A percentile compares a stretch with the other conserved stretches of the same genome.
These are phyloP conservation scores for Congeria kusceri DNA, from an alignment of 2,888 invertebrate species.

Conservation along the genomic window DNA sequence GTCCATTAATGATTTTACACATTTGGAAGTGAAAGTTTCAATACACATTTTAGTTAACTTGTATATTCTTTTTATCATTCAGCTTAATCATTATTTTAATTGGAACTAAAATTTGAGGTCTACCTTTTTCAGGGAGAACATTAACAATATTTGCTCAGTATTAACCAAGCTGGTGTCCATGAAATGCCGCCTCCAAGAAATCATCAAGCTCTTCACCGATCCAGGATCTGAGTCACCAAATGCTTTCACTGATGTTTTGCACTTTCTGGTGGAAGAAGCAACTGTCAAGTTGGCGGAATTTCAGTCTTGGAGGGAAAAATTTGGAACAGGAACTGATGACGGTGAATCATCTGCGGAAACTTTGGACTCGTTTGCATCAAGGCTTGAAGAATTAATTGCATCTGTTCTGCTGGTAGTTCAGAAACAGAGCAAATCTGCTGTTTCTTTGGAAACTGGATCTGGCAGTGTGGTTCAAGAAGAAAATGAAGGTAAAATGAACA, in stretches of 20 bases:
- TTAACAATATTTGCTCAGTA: conserved; percentile 15
- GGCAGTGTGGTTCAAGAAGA: conserved; percentile 36
- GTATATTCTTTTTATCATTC: too few relatives aligned
- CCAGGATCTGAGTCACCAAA: conserved; percentile 52
- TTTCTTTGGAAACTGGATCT: conserved; percentile 60
- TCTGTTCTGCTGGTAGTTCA: conserved; percentile 88
- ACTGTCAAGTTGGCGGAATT: conserved; percentile 35
- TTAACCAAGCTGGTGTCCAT: conserved; percentile 24
- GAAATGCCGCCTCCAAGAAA: conserved; percentile 30
- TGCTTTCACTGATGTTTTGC: conserved; percentile 68
- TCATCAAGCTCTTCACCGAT: conserved; percentile 61
- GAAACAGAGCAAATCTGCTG: conserved; percentile 87
- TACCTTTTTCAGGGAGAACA: conserved; percentile 30
- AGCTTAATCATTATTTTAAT: too few relatives aligned
- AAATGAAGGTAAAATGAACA: conserved; percentile 30
- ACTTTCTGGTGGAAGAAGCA: conserved; percentile 60
- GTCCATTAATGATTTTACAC: too few relatives aligned
- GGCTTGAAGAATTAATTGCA: conserved; percentile 87
- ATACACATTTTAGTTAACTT: too few relatives aligned
- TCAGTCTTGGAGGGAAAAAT: conserved; percentile 49
- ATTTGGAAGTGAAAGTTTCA: too few relatives aligned
- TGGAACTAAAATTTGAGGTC: background rate
- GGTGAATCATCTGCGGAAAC: conserved; percentile 7
- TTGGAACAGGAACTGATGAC: conserved; percentile 10
- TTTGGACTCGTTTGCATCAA: conserved; percentile 48